A percentile compares a stretch with the other conserved stretches of the same genome.
These are phyloP conservation scores for Excalfactoria chinensis DNA, from an alignment of 2,113 vertebrate species.

Conservation along the genomic window DNA sequence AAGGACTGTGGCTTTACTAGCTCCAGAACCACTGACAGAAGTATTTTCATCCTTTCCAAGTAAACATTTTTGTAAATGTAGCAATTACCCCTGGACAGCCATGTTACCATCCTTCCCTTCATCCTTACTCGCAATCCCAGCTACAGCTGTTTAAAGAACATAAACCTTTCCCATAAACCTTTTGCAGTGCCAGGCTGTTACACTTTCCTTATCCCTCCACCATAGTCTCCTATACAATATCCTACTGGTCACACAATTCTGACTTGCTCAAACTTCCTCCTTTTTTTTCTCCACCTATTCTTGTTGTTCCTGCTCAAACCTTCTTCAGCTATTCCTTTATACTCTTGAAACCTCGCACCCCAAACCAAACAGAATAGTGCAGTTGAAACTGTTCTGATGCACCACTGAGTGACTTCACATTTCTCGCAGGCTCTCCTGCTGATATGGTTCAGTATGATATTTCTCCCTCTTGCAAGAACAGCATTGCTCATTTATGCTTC, in stretches of 20 bases:
- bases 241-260: neutral
- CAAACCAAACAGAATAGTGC: neutral
- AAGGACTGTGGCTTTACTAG: neutral
- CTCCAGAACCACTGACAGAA: neutral
- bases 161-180: neutral
- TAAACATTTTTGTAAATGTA: neutral
- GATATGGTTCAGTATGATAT: neutral
- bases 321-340: accelerated
- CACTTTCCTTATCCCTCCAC: neutral
- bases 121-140: neutral
- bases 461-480: neutral
- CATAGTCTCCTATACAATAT: neutral
- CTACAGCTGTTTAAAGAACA: neutral
- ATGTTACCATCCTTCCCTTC: neutral
- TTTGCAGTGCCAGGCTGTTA: neutral
- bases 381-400: neutral
- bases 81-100: neutral
- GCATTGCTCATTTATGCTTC: neutral
- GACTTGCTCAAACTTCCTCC: neutral
- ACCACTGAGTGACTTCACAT: neutral
- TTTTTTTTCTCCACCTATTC: neutral
- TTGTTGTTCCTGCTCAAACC: neutral
- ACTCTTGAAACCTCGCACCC: neutral
- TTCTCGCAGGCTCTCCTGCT: neutral
- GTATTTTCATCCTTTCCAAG: neutral